Conservation (phyloP, 2,888 invertebrate genomes). For the Hofmannophila pseudospretella region DNA sequence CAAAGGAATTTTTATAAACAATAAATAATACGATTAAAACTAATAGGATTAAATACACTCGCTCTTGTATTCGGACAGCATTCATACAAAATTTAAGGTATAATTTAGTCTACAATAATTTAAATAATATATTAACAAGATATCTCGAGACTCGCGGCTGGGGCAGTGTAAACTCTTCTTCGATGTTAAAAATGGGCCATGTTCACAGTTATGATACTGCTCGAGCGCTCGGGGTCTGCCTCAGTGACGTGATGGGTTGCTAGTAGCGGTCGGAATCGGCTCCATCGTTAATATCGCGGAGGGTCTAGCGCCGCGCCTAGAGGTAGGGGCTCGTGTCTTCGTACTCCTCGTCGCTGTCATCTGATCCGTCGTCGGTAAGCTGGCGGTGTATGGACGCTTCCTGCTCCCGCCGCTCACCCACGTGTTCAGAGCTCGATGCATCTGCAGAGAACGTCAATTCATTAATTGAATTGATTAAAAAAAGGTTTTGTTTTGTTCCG, state of each 20-base stretch:
- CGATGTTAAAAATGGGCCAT: constrained; percentile 30
- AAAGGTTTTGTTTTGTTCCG: too few species aligned
- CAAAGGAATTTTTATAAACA: constrained; percentile 41
- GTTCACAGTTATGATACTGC: constrained; percentile 10
- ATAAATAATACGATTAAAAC: constrained; percentile 58
- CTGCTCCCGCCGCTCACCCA: constrained; percentile 35
- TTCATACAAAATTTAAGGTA: constrained; percentile 47
- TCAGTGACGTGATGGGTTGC: too few species aligned
- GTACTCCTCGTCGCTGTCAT: constrained; percentile 64
- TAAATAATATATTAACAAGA: constrained; percentile 19
- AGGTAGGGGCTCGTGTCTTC: constrained; percentile 69
- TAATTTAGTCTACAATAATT: constrained; percentile 46
- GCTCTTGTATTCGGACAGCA: constrained; percentile 55
- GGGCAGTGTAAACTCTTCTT: constrained; percentile 13
- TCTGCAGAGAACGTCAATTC: too few species aligned
- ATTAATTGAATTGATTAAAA: too few species aligned
- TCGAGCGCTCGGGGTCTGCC: too few species aligned
- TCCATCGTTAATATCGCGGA: constrained; percentile 12
- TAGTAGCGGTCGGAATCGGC: too few species aligned
- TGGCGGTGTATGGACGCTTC: constrained; percentile 63
- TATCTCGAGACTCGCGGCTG: constrained; percentile 15
- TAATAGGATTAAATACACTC: constrained; percentile 73
- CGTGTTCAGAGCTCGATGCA: constrained; percentile 65
- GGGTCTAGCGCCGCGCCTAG: constrained; percentile 27
- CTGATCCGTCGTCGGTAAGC: constrained; percentile 71